Evolutionary conservation across 2,797 vertebrate genomes (phyloP).

Genomic region (Tachyglossus aculeatus): DNA sequence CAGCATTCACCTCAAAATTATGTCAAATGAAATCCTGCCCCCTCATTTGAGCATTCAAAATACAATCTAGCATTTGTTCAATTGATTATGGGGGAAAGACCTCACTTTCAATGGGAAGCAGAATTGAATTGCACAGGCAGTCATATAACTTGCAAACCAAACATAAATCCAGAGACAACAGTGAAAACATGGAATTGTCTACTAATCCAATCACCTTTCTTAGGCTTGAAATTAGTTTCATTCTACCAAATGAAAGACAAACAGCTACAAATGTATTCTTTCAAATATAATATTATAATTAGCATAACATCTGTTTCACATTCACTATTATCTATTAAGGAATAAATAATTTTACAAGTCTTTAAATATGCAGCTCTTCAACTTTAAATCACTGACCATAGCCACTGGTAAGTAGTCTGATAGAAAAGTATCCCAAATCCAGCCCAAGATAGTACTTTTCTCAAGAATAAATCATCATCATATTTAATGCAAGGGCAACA

Average conservation of each 20-base stretch:
- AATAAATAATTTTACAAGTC: slow-evolving; percentile 76
- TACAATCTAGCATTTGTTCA: not conserved
- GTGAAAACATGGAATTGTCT: not conserved
- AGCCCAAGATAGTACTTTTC: slow-evolving; percentile 65
- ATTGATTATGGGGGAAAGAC: not conserved
- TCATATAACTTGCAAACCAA: slow-evolving; percentile 11
- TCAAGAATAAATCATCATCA: slow-evolving; percentile 73
- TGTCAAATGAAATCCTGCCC: too few relatives aligned
- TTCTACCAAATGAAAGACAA: slow-evolving; percentile 58
- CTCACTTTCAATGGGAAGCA: not conserved
- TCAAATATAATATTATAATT: slow-evolving; percentile 67
- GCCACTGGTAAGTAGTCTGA: slow-evolving; percentile 73
- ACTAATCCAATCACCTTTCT: slow-evolving; percentile 23
- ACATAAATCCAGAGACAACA: slow-evolving; percentile 12
- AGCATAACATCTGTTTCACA: slow-evolving; percentile 65
- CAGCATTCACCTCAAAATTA: not conserved
- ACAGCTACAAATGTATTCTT: slow-evolving; percentile 55
- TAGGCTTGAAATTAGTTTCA: slow-evolving; percentile 55
- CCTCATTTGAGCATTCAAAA: too few relatives aligned
- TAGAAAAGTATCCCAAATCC: slow-evolving; percentile 65
- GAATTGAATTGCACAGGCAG: slow-evolving; percentile 6
- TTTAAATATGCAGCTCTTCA: slow-evolving; percentile 66
- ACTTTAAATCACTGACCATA: slow-evolving; percentile 78
- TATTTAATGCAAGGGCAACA: slow-evolving; percentile 77
- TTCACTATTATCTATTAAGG: slow-evolving; percentile 74